These are phyloP conservation scores for Polydrusus tereticollis DNA, from an alignment of 2,888 invertebrate genomes.

Conservation along the genomic window DNA sequence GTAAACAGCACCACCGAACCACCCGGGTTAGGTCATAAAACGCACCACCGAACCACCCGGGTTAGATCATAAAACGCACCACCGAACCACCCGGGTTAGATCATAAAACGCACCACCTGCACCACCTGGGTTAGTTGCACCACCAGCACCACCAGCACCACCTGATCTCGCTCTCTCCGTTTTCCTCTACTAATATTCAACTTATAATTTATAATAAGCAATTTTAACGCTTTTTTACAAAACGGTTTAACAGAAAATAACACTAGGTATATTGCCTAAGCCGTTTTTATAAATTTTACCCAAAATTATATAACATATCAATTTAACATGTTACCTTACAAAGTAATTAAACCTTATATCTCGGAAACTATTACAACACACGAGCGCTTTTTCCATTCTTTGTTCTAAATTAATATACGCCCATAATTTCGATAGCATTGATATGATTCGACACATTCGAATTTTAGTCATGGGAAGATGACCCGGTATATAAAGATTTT, in stretches of 20 bases:
- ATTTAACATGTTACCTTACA: background rate
- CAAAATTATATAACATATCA: background rate
- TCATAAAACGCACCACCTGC: no score
- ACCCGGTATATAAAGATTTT: background rate
- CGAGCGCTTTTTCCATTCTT: background rate
- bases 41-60: no score
- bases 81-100: no score
- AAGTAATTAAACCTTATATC: background rate
- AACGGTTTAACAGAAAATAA: no score
- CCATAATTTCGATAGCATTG: slow-evolving; percentile 5
- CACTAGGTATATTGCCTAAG: no score
- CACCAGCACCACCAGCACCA: no score
- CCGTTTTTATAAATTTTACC: background rate
- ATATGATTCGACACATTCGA: slow-evolving; percentile 2
- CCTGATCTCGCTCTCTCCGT: no score
- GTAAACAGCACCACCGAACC: no score
- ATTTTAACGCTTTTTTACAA: background rate
- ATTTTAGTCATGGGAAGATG: slow-evolving; percentile 17
- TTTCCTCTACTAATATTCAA: no score
- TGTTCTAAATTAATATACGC: slow-evolving; percentile 14
- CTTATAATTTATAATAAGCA: background rate
- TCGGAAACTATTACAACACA: background rate
- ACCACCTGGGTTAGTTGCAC: no score
- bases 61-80: no score
- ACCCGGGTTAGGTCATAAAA: no score